These are phyloP conservation scores for Drosophila anomelani DNA, from an alignment of 2,888 invertebrate genomes.

Conservation along the genomic window DNA sequence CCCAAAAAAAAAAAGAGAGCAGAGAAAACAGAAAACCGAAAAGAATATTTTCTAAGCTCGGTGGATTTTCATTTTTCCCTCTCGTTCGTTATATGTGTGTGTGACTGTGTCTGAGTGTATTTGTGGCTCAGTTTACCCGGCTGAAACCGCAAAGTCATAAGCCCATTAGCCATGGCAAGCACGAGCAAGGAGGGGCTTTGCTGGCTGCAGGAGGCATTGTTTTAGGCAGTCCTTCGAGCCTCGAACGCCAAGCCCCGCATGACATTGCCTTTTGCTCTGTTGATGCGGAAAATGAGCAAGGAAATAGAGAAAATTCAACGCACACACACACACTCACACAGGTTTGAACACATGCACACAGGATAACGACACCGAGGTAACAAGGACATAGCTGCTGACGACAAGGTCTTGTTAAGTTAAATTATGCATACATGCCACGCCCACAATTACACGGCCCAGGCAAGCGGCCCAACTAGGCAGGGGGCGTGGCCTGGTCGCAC, in stretches of 20 bases:
- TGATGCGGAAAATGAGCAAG: slow-evolving; percentile 77
- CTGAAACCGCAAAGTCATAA: slow-evolving; percentile 74
- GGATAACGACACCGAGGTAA: slow-evolving; percentile 48
- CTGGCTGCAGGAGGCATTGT: slow-evolving; percentile 55
- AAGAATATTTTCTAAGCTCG: slow-evolving; percentile 38
- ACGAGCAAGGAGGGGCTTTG: slow-evolving; percentile 1
- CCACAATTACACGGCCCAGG: slow-evolving; percentile 31
- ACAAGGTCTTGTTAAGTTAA: slow-evolving; percentile 76
- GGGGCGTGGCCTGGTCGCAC: slow-evolving; percentile 23
- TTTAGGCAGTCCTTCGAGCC: slow-evolving; percentile 55
- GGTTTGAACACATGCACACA: background rate
- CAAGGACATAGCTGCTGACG: slow-evolving; percentile 57
- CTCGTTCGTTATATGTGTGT: background rate
- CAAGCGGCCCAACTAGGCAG: background rate
- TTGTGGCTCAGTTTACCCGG: slow-evolving; percentile 26
- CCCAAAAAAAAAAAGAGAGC: slow-evolving; percentile 22
- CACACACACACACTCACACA: slow-evolving; percentile 18
- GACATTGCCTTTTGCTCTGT: slow-evolving; percentile 68
- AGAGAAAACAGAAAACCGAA: slow-evolving; percentile 21
- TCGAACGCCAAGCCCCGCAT: slow-evolving; percentile 20
- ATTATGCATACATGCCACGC: slow-evolving; percentile 73
- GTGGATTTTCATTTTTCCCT: slow-evolving; percentile 35
- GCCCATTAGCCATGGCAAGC: slow-evolving; percentile 64
- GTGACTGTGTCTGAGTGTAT: background rate
- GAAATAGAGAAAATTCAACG: slow-evolving; percentile 56